These are phyloP conservation scores for Dendrocincla fuliginosa DNA, from an alignment of 2,797 vertebrate species.

Conservation along the genomic window DNA sequence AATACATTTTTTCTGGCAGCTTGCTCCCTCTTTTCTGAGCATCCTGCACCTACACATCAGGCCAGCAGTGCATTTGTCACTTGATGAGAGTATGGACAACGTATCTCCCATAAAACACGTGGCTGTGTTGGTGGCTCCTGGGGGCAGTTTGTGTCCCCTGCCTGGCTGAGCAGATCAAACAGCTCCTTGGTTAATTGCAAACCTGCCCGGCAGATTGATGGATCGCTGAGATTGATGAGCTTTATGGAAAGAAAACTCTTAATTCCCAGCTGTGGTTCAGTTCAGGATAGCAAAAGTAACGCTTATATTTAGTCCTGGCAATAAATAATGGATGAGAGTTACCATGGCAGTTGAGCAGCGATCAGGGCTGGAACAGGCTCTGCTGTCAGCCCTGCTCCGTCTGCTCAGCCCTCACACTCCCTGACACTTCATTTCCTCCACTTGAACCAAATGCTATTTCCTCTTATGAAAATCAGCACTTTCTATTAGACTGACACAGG, in stretches of 20 bases:
- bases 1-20: background rate
- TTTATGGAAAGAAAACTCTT: background rate
- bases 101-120: fast-evolving
- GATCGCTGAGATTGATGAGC: background rate
- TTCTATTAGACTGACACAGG: background rate
- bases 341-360: conserved; percentile 28
- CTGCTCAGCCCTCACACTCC: background rate
- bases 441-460: background rate
- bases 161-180: background rate
- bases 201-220: background rate
- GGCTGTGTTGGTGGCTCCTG: background rate
- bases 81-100: background rate
- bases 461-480: background rate
- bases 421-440: conserved; percentile 33
- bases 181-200: background rate
- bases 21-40: background rate
- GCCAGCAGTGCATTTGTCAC: background rate
- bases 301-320: background rate
- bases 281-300: background rate
- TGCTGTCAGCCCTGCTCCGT: conserved; percentile 4
- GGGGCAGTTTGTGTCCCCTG: background rate
- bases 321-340: background rate
- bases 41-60: background rate
- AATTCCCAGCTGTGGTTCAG: background rate
- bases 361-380: background rate